Percentiles rank a stretch among this genome's conserved stretches.
Evolutionary conservation across 2,888 invertebrate genomes (phyloP).

Genomic region (Apodemia hepburni): DNA sequence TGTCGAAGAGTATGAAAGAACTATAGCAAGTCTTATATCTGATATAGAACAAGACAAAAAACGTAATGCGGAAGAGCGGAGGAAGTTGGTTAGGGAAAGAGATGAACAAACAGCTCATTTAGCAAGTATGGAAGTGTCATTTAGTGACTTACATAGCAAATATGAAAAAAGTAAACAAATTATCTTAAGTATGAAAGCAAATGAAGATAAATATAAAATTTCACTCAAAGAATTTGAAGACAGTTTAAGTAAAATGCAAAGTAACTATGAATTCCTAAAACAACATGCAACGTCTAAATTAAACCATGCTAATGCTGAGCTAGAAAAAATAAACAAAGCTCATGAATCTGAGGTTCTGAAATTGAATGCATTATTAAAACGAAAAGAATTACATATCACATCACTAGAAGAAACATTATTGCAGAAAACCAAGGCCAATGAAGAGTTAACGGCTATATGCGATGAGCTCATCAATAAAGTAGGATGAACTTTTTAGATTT

Average conservation of each 20-base stretch:
- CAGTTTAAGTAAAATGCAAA: conserved; percentile 86
- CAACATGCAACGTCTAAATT: conserved; percentile 94
- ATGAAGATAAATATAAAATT: conserved; percentile 84
- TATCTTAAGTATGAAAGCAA: conserved; percentile 73
- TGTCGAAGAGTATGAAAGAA: conserved; percentile 89
- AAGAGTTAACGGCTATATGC: conserved; percentile 93
- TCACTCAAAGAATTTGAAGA: conserved; percentile 85
- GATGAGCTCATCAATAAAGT: conserved; percentile 92
- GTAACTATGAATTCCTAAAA: conserved; percentile 91
- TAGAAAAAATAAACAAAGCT: conserved; percentile 85
- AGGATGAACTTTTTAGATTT: conserved; percentile 49
- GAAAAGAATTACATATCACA: conserved; percentile 91
- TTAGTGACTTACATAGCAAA: conserved; percentile 82
- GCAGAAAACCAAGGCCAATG: conserved; percentile 94
- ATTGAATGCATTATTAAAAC: conserved; percentile 91
- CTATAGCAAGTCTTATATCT: conserved; percentile 86
- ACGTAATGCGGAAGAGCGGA: conserved; percentile 73
- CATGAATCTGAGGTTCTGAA: conserved; percentile 91
- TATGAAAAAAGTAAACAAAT: conserved; percentile 84
- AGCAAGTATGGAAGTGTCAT: conserved; percentile 81
- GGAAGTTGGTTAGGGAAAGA: conserved; percentile 76
- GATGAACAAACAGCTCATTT: conserved; percentile 82
- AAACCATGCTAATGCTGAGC: conserved; percentile 86
- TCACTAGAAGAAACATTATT: conserved; percentile 90
- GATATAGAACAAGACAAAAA: conserved; percentile 86